A percentile compares a stretch with the other conserved stretches of the same genome.
These are phyloP conservation scores for Aphodius sticticus DNA, from an alignment of 2,888 invertebrate species.

Conservation along the genomic window DNA sequence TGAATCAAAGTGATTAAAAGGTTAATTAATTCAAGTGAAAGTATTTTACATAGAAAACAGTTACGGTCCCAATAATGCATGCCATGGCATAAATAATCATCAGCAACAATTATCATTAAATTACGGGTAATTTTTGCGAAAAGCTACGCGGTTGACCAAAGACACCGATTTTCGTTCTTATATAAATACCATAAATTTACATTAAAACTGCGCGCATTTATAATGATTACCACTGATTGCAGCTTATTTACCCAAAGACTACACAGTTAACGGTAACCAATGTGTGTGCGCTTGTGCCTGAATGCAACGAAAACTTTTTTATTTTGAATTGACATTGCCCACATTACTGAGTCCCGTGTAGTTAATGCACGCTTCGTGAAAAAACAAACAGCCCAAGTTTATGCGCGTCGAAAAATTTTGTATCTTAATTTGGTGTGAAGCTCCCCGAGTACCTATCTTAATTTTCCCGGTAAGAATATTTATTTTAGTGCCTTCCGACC, in stretches of 20 bases:
- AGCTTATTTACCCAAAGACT: background rate
- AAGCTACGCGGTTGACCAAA: background rate
- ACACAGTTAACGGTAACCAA: background rate
- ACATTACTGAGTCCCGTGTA: background rate
- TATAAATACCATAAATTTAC: background rate
- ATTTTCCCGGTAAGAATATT: background rate
- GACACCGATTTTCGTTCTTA: background rate
- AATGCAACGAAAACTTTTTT: background rate
- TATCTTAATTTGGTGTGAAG: background rate
- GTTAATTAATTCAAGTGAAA: conserved; percentile 4
- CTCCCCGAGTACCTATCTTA: background rate
- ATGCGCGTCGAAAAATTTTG: background rate
- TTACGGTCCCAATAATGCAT: background rate
- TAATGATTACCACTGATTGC: background rate
- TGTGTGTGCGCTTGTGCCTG: background rate
- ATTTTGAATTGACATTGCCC: background rate
- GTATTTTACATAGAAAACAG: background rate
- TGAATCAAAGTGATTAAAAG: background rate
- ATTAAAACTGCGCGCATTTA: background rate
- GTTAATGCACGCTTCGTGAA: background rate
- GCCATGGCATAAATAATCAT: background rate
- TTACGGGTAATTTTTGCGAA: background rate
- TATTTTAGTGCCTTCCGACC: background rate
- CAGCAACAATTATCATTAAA: background rate
- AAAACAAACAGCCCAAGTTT: too few species aligned